Percentiles rank a stretch among this genome's conserved stretches.
phyloP scores from a whole-genome alignment of 2,113 vertebrate species.

The Lophotis ruficrista region DNA sequence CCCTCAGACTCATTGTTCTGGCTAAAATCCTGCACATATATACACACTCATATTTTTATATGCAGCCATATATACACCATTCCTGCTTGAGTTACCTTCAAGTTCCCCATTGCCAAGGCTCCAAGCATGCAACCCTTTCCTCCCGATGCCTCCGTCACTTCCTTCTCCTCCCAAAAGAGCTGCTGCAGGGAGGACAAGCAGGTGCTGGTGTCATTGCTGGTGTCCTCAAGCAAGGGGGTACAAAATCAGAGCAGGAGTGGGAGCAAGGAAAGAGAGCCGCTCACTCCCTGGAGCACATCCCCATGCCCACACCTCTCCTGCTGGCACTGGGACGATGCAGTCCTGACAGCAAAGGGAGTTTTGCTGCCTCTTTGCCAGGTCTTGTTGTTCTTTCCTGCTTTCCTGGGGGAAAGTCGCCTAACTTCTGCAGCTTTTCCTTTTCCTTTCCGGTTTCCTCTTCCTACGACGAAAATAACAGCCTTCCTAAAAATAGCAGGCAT shows the following conservation, averaged over 20 bases:
- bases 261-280: background rate
- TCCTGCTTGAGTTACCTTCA: background rate
- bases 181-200: background rate
- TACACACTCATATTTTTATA: rapidly evolving
- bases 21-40: background rate
- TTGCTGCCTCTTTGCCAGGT: background rate
- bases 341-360: background rate
- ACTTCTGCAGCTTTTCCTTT: background rate
- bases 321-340: rapidly evolving
- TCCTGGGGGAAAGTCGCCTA: background rate
- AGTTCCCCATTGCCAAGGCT: background rate
- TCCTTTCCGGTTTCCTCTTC: background rate
- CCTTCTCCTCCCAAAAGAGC: background rate
- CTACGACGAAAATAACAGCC: background rate
- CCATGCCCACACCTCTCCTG: background rate
- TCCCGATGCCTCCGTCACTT: background rate
- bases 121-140: background rate
- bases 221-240: background rate
- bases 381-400: background rate
- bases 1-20: background rate
- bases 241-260: background rate
- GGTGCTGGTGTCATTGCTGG: background rate
- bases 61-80: background rate
- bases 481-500: background rate
- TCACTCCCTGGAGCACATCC: background rate